phyloP scores from a whole-genome alignment of 1,140 invertebrate genomes.

The Epicauta chinensis region DNA sequence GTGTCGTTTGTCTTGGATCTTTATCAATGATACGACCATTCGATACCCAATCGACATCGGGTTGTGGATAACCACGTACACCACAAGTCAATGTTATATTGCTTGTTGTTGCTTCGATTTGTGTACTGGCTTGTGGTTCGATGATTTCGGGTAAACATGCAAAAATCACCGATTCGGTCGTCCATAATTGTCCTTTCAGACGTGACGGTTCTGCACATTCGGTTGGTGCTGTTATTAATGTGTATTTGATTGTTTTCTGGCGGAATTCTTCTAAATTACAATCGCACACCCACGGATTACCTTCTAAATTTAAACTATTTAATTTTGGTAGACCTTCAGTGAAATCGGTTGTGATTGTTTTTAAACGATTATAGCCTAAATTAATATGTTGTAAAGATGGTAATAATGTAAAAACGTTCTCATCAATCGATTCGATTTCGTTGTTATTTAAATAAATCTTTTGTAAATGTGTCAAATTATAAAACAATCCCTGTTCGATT shows the following conservation, averaged over 20 bases:
- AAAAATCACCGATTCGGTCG: conserved; percentile 64
- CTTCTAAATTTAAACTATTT: conserved; percentile 66
- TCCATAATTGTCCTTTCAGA: conserved; percentile 63
- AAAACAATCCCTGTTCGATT: conserved; percentile 68
- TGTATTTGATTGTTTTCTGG: conserved; percentile 63
- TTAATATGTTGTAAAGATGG: conserved; percentile 59
- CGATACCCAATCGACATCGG: conserved; percentile 68
- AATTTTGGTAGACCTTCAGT: conserved; percentile 52
- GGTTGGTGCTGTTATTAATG: conserved; percentile 66
- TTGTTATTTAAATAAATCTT: conserved; percentile 73
- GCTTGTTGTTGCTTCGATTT: conserved; percentile 54
- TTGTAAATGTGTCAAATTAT: conserved; percentile 65
- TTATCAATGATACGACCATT: conserved; percentile 57
- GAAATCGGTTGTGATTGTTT: conserved; percentile 37
- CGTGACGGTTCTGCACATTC: conserved; percentile 60
- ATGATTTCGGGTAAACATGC: conserved; percentile 75
- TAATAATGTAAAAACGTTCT: conserved; percentile 65
- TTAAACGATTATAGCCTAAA: conserved; percentile 65
- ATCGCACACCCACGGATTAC: conserved; percentile 85
- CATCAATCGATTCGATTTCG: conserved; percentile 57
- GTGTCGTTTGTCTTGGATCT: conserved; percentile 49
- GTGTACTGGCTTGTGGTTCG: conserved; percentile 47
- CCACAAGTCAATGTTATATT: conserved; percentile 71
- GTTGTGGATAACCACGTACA: conserved; percentile 67
- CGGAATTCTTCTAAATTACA: conserved; percentile 74